phyloP scores from a whole-genome alignment of 30 jellyfish, hydroid and myxozoan species.

The Aurelia aurita region DNA sequence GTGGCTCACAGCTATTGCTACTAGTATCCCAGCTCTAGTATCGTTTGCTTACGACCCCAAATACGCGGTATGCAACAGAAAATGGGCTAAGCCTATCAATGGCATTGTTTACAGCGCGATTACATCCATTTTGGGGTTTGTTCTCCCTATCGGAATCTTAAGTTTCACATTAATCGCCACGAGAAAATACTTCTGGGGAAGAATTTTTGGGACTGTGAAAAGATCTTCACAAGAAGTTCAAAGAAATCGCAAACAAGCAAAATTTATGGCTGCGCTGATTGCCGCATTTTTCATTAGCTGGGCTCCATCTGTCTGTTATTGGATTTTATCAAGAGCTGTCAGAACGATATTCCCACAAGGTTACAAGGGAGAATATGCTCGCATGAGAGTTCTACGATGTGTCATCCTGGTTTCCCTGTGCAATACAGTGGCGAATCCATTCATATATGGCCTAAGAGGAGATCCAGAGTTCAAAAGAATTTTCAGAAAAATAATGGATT shows the following conservation, averaged over 20 bases:
- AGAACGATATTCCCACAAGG: slow-evolving; percentile 9
- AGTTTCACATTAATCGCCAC: slow-evolving; percentile 17
- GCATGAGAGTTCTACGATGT: not conserved
- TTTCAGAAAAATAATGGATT: not conserved
- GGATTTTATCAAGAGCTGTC: not conserved
- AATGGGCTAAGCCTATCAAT: slow-evolving; percentile 18
- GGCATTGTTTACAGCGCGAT: not conserved
- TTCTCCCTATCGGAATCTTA: not conserved
- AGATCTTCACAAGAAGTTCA: not conserved
- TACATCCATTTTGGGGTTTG: not conserved
- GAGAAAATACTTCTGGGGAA: slow-evolving; percentile 10
- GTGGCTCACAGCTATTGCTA: slow-evolving; percentile 7
- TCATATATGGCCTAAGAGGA: slow-evolving; percentile 9
- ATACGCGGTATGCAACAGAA: slow-evolving; percentile 9
- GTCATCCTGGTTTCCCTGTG: slow-evolving; percentile 9
- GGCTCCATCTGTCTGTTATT: not conserved
- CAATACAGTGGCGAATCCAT: slow-evolving; percentile 17
- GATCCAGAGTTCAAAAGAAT: not conserved
- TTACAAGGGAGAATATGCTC: slow-evolving; percentile 23
- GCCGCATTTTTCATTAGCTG: not conserved
- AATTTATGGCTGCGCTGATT: slow-evolving; percentile 7
- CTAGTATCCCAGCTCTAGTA: not conserved
- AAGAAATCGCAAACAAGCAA: not conserved
- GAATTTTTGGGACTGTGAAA: not conserved
- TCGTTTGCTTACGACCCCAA: slow-evolving; percentile 1